Base-by-base conservation (phyloP, 2,888 invertebrate genomes). In the Sesamia inferens region DNA sequence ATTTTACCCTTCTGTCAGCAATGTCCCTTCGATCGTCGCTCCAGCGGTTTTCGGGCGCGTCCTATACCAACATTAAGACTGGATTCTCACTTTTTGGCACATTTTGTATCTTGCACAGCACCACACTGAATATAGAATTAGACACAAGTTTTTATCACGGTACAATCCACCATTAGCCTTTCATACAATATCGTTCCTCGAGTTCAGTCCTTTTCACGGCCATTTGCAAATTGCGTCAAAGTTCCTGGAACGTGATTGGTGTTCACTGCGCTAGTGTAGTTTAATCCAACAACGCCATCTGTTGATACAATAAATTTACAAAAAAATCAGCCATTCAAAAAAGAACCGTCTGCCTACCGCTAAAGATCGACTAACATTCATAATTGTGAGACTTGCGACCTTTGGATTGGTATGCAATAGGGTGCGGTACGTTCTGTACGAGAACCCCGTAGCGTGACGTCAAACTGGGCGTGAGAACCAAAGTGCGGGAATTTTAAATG, bases 221-320 rank as follows among this genome's bases (percentile, higher is more conserved):
- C 96, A 96, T 96, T 96, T 96, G 96, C 96, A 96, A 96, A 96
- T 96, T 96, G 96, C 96, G 96, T 96, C 96, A 96, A 96, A 96
- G 92, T 93, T 92, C 91, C 93, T 93, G 89, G 85, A 91, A 90
- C 90, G 89, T 93, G 94, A 96, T 96, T 96, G 96, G 96, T 91
- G 86, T 88, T 88, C 90, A 91, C 90, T 93, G 93, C 93, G 94
- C 94, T 93, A 92, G 91, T 93, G 89, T 91, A 90, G 91, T 93
- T 90, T 87, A 86, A 81, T 80, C 75, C 80, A 65, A 78, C 76
- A 85, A 85, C 90, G 94, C 91, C 90, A 91, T 91, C 96, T 96
- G 82, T 87, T 88, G 90, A 72, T 42, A 48, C 22, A 44, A 74
- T 75, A 82, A 68, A 48, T 2, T 72, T 87, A 94, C 91, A 88